Conservation (phyloP, 2,888 invertebrate species). For the Morpho achilles region DNA sequence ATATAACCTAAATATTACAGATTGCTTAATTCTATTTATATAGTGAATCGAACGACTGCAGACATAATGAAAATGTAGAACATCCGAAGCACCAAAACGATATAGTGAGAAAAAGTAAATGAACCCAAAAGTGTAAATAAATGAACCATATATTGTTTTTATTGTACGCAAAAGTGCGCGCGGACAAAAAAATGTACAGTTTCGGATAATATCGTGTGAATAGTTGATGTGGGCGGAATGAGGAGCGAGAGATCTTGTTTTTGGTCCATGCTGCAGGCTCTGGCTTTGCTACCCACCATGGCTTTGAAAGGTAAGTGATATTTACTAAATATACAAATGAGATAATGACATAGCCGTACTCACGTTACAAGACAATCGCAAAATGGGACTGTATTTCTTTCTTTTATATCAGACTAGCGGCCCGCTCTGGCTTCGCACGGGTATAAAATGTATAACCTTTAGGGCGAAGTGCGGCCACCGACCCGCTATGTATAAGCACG, state of each 20-base stretch:
- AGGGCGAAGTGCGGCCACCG: too few relatives aligned
- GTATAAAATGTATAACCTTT: too few relatives aligned
- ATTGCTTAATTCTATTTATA: too few relatives aligned
- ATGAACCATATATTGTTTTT: conserved; percentile 30
- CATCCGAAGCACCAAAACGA: too few relatives aligned
- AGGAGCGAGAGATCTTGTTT: conserved; percentile 63
- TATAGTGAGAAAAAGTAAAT: conserved; percentile 25
- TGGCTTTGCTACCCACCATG: conserved; percentile 66
- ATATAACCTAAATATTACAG: too few relatives aligned
- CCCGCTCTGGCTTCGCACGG: too few relatives aligned
- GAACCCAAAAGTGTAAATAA: conserved; percentile 22
- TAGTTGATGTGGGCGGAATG: conserved; percentile 52
- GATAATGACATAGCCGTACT: not conserved
- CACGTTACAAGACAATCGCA: not conserved
- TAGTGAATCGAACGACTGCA: too few relatives aligned
- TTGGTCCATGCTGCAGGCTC: conserved; percentile 67
- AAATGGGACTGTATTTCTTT: too few relatives aligned
- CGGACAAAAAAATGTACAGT: conserved; percentile 48
- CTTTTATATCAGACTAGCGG: too few relatives aligned
- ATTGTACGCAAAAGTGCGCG: conserved; percentile 29
- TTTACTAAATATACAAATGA: not conserved
- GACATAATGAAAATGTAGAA: too few relatives aligned
- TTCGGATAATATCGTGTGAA: conserved; percentile 46
- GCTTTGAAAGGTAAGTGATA: conserved; percentile 60
- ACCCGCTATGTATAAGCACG: too few relatives aligned